Evolutionary conservation across 23 tunicate species (phyloP), one percentile per base, ranked within the genome.

Genomic region (Halocynthia aurantium): DNA sequence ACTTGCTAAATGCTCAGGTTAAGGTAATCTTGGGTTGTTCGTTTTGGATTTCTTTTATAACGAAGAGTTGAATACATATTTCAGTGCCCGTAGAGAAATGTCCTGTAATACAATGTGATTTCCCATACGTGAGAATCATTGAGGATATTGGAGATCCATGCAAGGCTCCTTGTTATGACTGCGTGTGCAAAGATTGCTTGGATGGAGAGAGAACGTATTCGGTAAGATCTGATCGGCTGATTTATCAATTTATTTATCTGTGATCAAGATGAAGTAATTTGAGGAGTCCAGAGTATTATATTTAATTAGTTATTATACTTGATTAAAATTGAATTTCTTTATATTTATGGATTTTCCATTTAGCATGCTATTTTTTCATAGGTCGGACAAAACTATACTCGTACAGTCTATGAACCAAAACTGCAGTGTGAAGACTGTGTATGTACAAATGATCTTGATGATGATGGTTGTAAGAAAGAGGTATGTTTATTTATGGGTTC

Each of bases 361-460:
- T n/a, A n/a, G n/a, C n/a, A n/a, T n/a, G n/a, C n/a, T n/a, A n/a
- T 2, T 10, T 44, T 72, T 10, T 72, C 50, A 11, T 74, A 74
- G 78, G 56, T 74, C 5, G 78, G 78, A 13, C 55, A 53, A 21
- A n/a, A 52, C 18, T 74, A 53, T 19, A 15, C 19, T 8, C 78
- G 78, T 74, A 40, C 12, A 2, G 67, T 13, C 5, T 22, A 8
- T 10, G 17, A 22, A 8, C 67, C 67, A 20, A 11, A 61, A 51
- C 82, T 72, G 51, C 76, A 84, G 57, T 84, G 87, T 52, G 80
- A 76, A 66, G 87, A 84, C 22, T 84, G 87, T 55, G 61, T 51
- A 21, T 84, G 87, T 67, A 84, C 81, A n/a, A 68, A 76, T 54
- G 82, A 76, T 18, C n/a, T 67, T 8, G 87, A 76, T 55, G 60